phyloP scores from a whole-genome alignment of 2,797 vertebrate genomes.

The Buphagus erythrorhynchus region DNA sequence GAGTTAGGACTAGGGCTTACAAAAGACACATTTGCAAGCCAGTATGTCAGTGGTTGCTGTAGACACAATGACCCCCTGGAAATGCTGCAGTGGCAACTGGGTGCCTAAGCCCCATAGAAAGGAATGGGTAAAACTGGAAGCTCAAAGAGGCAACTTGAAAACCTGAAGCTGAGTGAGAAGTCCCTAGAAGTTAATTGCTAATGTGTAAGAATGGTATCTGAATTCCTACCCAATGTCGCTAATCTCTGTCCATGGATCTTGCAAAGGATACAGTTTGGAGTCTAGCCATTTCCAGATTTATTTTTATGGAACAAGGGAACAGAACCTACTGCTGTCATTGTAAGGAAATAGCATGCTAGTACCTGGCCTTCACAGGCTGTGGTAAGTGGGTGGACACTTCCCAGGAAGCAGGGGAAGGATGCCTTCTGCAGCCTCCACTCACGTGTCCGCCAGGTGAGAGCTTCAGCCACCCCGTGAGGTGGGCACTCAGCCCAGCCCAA shows the following conservation, averaged over 20 bases:
- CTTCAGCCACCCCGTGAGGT: neutral
- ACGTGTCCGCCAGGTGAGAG: rapidly evolving
- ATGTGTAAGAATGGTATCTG: neutral
- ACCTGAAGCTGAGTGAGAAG: neutral
- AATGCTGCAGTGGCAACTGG: neutral
- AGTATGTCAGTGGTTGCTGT: neutral
- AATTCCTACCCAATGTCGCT: neutral
- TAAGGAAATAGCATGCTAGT: neutral
- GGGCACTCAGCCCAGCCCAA: neutral
- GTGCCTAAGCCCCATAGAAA: neutral
- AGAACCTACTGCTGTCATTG: neutral
- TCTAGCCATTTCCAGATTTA: neutral
- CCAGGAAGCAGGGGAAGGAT: neutral
- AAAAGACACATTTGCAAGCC: neutral
- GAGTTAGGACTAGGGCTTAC: neutral
- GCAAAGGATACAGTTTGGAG: neutral
- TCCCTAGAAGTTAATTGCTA: neutral
- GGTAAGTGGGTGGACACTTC: neutral
- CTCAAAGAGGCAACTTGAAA: neutral
- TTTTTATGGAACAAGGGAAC: neutral
- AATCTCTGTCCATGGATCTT: neutral
- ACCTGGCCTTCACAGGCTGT: neutral
- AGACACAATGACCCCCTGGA: neutral
- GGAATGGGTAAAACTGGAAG: neutral
- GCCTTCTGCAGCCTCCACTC: neutral